Conservation (phyloP, 2,113 vertebrate species). For the Nannobrachium achirus region DNA sequence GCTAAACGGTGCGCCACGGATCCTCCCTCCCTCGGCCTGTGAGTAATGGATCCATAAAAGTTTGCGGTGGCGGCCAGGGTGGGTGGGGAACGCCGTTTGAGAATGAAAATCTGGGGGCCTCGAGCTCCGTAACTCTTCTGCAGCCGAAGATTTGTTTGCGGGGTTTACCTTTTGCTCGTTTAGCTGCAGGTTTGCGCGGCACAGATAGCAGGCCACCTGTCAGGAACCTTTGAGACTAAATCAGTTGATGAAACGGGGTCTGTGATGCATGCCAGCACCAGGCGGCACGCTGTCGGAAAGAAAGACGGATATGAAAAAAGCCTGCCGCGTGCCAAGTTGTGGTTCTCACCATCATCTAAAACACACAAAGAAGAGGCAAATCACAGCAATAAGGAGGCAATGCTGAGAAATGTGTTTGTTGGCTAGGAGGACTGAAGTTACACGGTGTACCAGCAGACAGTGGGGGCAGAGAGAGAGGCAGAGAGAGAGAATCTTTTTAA, state of each 20-base stretch:
- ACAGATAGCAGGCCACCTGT: constrained; percentile 59
- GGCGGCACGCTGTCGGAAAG: constrained; percentile 3
- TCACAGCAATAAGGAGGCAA: constrained; percentile 23
- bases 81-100: constrained; percentile 7
- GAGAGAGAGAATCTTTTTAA: constrained; percentile 56
- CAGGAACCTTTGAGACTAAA: constrained; percentile 58
- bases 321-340: constrained; percentile 50
- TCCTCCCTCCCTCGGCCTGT: constrained; percentile 39
- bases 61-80: constrained; percentile 2
- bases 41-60: constrained; percentile 71
- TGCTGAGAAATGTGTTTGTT: constrained; percentile 5
- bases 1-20: constrained; percentile 53
- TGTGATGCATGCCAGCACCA: constrained; percentile 19
- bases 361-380: constrained; percentile 43
- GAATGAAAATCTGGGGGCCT: constrained; percentile 54
- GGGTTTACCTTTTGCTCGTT: constrained; percentile 40
- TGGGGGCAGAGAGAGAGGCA: constrained; percentile 32
- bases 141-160: constrained; percentile 68
- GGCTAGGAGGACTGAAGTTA: constrained; percentile 34
- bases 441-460: constrained; percentile 47
- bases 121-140: constrained; percentile 57
- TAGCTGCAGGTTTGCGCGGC: constrained; percentile 35
- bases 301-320: constrained; percentile 11
- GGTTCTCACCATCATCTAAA: constrained; percentile 59
- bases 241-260: constrained; percentile 58